Evolutionary conservation across 1,140 invertebrate species (phyloP).

Genomic region (Archegozetes longisetosus): DNA sequence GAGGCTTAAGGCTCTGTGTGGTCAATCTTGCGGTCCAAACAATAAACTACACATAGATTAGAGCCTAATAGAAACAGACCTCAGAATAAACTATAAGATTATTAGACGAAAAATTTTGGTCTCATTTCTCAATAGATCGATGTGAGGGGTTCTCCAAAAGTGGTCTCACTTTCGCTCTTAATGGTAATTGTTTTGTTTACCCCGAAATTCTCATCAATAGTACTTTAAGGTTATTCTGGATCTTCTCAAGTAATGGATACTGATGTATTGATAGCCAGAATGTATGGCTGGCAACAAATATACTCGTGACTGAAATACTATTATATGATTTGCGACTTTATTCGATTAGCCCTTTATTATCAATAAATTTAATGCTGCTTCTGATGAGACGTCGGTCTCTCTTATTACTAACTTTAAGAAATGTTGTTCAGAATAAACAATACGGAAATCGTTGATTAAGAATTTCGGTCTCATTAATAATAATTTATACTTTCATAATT

Average conservation of each 20-base stretch:
- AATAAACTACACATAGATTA: neutral
- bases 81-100: neutral
- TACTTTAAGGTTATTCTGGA: neutral
- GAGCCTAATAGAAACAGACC: neutral
- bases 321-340: too few relatives aligned
- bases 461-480: too few relatives aligned
- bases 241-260: neutral
- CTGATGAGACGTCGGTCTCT: too few relatives aligned
- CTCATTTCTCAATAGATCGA: neutral
- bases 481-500: too few relatives aligned
- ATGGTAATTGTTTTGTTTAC: neutral
- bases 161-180: neutral
- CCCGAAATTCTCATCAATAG: neutral
- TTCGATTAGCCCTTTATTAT: too few relatives aligned
- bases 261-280: neutral
- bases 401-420: too few relatives aligned
- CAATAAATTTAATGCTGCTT: too few relatives aligned
- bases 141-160: neutral
- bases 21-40: neutral
- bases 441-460: too few relatives aligned
- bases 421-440: too few relatives aligned
- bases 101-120: neutral
- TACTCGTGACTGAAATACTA: neutral
- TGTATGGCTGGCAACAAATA: neutral
- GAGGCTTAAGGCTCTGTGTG: neutral